A percentile compares a stretch with the other conserved stretches of the same genome.
These are phyloP conservation scores for Sprattus sprattus DNA, from an alignment of 2,113 vertebrate species.

Conservation along the genomic window DNA sequence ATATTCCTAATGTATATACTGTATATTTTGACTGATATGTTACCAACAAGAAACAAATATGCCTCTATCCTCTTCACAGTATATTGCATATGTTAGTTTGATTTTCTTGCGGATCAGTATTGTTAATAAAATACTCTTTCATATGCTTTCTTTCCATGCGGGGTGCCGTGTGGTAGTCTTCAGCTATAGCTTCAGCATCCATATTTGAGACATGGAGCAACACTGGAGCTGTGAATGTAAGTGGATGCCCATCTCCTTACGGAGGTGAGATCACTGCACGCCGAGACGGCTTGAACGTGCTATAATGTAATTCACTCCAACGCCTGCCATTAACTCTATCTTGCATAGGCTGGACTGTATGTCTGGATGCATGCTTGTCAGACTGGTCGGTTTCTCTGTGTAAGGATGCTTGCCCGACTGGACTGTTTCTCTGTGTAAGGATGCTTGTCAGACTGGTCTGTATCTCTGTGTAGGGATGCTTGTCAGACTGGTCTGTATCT, in stretches of 20 bases:
- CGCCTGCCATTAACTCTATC: too few relatives aligned
- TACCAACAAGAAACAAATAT: background rate
- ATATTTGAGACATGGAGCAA: background rate
- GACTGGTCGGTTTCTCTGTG: too few relatives aligned
- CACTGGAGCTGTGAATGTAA: background rate
- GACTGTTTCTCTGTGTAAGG: too few relatives aligned
- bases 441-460: too few relatives aligned
- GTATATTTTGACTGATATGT: background rate
- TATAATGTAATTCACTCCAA: slow-evolving; percentile 1
- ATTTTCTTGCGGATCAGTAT: background rate
- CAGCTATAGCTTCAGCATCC: background rate
- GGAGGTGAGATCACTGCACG: background rate
- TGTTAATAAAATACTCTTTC: background rate
- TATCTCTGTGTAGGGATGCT: too few relatives aligned
- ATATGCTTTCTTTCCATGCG: background rate
- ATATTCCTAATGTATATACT: background rate
- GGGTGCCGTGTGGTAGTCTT: background rate
- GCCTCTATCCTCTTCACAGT: background rate
- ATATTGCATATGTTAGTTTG: background rate
- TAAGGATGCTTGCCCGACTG: too few relatives aligned
- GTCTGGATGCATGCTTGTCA: too few relatives aligned
- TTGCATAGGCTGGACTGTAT: too few relatives aligned
- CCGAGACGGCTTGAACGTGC: background rate
- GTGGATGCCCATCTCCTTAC: background rate
- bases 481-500: too few relatives aligned